A percentile compares a stretch with the other conserved stretches of the same genome.
These are phyloP conservation scores for Drosophila helvetica DNA, from an alignment of 2,888 invertebrate species.

Conservation along the genomic window DNA sequence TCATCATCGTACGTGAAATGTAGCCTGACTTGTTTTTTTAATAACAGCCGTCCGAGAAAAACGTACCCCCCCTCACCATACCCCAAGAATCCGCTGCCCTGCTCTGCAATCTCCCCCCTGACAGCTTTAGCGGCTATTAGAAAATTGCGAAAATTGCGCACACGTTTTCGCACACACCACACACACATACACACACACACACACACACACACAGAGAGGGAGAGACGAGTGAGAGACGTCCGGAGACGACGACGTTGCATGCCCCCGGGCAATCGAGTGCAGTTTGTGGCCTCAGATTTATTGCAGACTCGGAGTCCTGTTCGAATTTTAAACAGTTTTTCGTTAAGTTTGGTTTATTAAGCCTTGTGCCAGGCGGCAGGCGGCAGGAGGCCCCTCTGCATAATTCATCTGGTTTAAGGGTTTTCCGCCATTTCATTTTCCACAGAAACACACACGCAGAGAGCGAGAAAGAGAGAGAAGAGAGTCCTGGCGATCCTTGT, in stretches of 20 bases:
- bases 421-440: slow-evolving; percentile 55
- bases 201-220: slow-evolving; percentile 4
- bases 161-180: slow-evolving; percentile 59
- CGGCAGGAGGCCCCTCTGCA: slow-evolving; percentile 45
- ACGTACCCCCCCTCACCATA: background rate
- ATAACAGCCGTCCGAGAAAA: background rate
- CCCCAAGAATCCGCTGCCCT: background rate
- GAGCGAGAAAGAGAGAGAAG: background rate
- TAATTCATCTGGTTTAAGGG: slow-evolving; percentile 68
- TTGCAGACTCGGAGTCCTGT: slow-evolving; percentile 55
- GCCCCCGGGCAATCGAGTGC: slow-evolving; percentile 70
- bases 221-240: background rate
- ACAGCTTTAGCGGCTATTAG: slow-evolving; percentile 71
- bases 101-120: background rate
- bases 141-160: slow-evolving; percentile 78
- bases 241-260: slow-evolving; percentile 55
- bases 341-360: slow-evolving; percentile 68
- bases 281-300: slow-evolving; percentile 68
- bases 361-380: slow-evolving; percentile 15
- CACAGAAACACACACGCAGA: slow-evolving; percentile 2
- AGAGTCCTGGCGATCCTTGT: background rate
- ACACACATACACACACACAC: slow-evolving; percentile 1
- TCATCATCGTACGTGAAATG: slow-evolving; percentile 64
- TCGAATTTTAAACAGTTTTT: slow-evolving; percentile 73
- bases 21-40: slow-evolving; percentile 61